Conservation (phyloP, 1,140 invertebrate genomes). For the Charaxes varanes region DNA sequence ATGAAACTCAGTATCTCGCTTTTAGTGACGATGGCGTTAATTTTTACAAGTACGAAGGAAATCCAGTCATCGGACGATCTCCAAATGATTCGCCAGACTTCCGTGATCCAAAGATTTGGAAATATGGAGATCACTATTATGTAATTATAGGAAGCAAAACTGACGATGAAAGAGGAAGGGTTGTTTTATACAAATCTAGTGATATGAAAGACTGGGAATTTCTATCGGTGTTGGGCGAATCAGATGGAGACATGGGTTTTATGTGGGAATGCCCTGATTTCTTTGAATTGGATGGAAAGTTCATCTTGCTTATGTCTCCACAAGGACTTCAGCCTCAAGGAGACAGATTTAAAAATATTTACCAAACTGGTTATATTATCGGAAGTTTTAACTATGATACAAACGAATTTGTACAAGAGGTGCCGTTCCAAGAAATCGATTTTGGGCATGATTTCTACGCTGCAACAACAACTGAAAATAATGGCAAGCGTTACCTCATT, state of each 20-base stretch:
- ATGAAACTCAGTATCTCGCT: conserved; percentile 59
- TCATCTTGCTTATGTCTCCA: conserved; percentile 15
- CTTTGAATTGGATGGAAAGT: conserved; percentile 15
- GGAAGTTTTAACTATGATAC: conserved; percentile 9
- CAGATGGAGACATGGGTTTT: conserved; percentile 48
- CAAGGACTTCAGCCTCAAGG: conserved; percentile 11
- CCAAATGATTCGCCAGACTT: conserved; percentile 52
- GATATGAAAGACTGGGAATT: conserved; percentile 61
- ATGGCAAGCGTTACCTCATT: conserved; percentile 51
- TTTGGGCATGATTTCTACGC: conserved; percentile 68
- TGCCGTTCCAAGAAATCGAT: conserved; percentile 62
- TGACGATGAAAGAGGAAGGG: conserved; percentile 43
- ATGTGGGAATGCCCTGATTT: conserved; percentile 66
- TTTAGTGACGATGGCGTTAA: conserved; percentile 51
- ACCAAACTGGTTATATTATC: conserved; percentile 15
- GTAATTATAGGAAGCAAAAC: conserved; percentile 62
- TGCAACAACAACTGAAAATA: conserved; percentile 48
- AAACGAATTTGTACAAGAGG: conserved; percentile 7
- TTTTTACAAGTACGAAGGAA: conserved; percentile 51
- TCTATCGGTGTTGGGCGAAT: conserved; percentile 49
- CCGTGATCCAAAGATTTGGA: conserved; percentile 66
- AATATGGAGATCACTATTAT: conserved; percentile 52
- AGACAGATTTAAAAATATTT: conserved; percentile 11
- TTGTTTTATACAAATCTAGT: conserved; percentile 53
- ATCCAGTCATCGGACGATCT: conserved; percentile 4